A percentile compares a stretch with the other conserved stretches of the same genome.
Evolutionary conservation across 2,888 invertebrate genomes (phyloP).

Genomic region (Frankliniella fusca): DNA sequence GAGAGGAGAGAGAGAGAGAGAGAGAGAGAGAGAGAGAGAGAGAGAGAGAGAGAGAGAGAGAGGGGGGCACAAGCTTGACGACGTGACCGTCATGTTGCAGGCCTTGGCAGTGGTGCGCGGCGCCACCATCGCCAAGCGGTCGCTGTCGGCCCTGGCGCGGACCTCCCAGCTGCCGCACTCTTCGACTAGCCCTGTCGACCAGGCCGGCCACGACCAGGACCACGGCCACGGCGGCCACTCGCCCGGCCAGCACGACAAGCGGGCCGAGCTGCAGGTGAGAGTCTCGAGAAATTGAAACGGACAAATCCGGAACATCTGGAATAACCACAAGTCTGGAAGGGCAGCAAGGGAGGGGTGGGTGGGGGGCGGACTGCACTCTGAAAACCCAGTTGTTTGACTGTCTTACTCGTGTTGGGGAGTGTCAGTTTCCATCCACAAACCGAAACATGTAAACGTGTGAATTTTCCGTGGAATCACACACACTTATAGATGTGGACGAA

Average conservation of each 20-base stretch:
- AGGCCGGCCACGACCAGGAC: slow-evolving; percentile 1
- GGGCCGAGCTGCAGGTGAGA: background rate
- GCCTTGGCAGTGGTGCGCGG: background rate
- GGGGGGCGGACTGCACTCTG: too few species aligned
- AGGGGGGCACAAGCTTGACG: background rate
- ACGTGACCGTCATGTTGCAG: background rate
- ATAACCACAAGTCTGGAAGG: too few species aligned
- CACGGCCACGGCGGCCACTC: background rate
- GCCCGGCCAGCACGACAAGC: background rate
- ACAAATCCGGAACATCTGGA: too few species aligned
- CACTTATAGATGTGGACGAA: too few species aligned
- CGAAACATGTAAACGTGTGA: too few species aligned
- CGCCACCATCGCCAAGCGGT: slow-evolving; percentile 1
- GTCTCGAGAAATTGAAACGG: too few species aligned
- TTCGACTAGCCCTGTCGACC: background rate
- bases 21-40: too few species aligned
- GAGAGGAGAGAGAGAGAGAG: background rate
- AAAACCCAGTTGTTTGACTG: too few species aligned
- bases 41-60: background rate
- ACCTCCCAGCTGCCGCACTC: slow-evolving; percentile 1
- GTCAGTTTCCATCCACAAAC: too few species aligned
- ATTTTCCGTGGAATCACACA: too few species aligned
- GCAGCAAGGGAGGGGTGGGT: too few species aligned
- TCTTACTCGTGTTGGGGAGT: too few species aligned
- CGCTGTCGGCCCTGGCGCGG: slow-evolving; percentile 4